These are phyloP conservation scores for Bruchidius siliquastri DNA, from an alignment of 2,888 invertebrate species.

Conservation along the genomic window DNA sequence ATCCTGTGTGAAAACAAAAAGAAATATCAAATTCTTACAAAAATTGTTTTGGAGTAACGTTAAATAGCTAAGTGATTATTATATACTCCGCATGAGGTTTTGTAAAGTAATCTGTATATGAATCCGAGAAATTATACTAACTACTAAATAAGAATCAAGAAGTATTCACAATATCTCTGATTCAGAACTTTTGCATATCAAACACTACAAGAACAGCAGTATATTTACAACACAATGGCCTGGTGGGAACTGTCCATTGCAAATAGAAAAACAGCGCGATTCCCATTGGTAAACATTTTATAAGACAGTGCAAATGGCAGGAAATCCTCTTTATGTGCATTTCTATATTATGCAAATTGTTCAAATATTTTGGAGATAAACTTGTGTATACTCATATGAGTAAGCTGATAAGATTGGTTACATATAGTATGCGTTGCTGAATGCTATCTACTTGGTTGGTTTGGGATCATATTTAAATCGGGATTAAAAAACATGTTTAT, in stretches of 20 bases:
- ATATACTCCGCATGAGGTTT: too few species aligned
- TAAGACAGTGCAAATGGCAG: background rate
- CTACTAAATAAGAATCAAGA: too few species aligned
- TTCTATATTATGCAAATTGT: background rate
- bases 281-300: background rate
- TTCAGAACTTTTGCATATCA: too few species aligned
- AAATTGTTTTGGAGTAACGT: too few species aligned
- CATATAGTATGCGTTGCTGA: background rate
- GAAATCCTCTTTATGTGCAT: background rate
- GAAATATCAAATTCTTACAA: too few species aligned
- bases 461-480: background rate
- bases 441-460: background rate
- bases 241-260: background rate
- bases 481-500: background rate
- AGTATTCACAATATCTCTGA: too few species aligned
- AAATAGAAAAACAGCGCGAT: background rate
- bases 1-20: too few species aligned
- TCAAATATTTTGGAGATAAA: background rate
- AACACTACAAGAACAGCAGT: background rate
- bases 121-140: too few species aligned
- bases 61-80: too few species aligned
- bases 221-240: background rate
- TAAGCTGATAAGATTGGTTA: background rate
- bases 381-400: background rate
- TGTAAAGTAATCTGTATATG: too few species aligned